A percentile compares a stretch with the other conserved stretches of the same genome.
Evolutionary conservation across 2,888 invertebrate genomes (phyloP).

Genomic region (Drosophila koepferae): DNA sequence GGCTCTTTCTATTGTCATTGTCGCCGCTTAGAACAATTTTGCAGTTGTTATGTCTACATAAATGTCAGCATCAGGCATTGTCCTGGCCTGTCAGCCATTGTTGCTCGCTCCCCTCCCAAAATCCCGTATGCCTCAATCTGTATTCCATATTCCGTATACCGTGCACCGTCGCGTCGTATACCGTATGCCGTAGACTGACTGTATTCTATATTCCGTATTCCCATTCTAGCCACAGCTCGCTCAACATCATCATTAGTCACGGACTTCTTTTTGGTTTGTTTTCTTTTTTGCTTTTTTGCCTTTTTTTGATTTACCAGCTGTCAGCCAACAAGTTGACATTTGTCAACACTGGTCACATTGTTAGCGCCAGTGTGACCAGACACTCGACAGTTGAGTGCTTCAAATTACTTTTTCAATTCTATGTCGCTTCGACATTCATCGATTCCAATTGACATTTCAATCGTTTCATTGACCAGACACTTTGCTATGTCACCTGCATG

Average conservation of each 20-base stretch:
- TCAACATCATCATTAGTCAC: conserved; percentile 59
- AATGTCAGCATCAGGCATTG: conserved; percentile 78
- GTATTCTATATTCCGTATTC: conserved; percentile 30
- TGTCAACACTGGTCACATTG: conserved; percentile 47
- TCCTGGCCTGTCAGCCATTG: conserved; percentile 61
- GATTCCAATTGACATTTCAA: not conserved
- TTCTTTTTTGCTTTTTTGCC: not conserved
- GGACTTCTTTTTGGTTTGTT: conserved; percentile 17
- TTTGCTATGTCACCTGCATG: not conserved
- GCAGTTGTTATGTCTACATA: conserved; percentile 71
- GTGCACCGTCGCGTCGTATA: not conserved
- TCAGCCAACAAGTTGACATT: conserved; percentile 30
- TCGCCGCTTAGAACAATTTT: conserved; percentile 59
- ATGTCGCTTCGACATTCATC: not conserved
- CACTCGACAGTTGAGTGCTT: conserved; percentile 7
- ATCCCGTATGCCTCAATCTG: conserved; percentile 34
- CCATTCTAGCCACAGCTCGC: conserved; percentile 30
- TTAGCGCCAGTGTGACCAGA: conserved; percentile 20
- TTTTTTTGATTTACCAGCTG: conserved; percentile 39
- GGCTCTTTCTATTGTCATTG: conserved; percentile 51
- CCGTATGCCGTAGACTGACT: conserved; percentile 25
- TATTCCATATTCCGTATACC: conserved; percentile 23
- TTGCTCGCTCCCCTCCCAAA: conserved; percentile 26
- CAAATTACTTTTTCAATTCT: not conserved
- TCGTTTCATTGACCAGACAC: not conserved